phyloP scores from a whole-genome alignment of 2,888 invertebrate species.

The Amblyjoppa fuscipennis region DNA sequence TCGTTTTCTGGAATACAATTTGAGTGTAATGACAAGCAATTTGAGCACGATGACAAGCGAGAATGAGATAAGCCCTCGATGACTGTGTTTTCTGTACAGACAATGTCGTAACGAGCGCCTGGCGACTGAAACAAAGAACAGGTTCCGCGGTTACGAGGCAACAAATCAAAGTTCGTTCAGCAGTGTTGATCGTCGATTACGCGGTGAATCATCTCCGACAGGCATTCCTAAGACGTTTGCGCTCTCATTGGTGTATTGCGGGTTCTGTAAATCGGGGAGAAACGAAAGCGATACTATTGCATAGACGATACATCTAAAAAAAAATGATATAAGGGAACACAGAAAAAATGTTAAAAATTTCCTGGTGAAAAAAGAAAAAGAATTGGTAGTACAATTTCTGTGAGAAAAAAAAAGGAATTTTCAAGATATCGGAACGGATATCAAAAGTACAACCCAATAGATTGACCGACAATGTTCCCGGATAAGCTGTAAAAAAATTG shows the following conservation, averaged over 20 bases:
- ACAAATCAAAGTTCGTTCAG: conserved; percentile 62
- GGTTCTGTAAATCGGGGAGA: not conserved
- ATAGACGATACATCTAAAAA: not conserved
- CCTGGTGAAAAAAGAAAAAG: too few relatives aligned
- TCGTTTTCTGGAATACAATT: not conserved
- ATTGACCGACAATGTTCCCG: not conserved
- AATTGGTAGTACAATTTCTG: too few relatives aligned
- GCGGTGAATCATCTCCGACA: conserved; percentile 44
- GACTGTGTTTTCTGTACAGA: not conserved
- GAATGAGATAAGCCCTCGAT: not conserved
- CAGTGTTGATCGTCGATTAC: conserved; percentile 34
- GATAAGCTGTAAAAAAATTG: not conserved
- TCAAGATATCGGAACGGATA: too few relatives aligned
- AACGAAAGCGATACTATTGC: not conserved
- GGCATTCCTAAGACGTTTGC: not conserved
- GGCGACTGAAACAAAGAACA: conserved; percentile 37
- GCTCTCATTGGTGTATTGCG: not conserved
- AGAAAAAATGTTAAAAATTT: too few relatives aligned
- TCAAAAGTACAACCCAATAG: too few relatives aligned
- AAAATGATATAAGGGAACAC: too few relatives aligned
- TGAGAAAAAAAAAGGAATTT: too few relatives aligned
- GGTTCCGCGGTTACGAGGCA: conserved; percentile 39
- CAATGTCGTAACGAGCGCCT: not conserved
- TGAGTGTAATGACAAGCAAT: not conserved
- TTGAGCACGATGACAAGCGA: not conserved